Base-by-base conservation (phyloP, 2,888 invertebrate genomes). In the Chrysina gloriosa region DNA sequence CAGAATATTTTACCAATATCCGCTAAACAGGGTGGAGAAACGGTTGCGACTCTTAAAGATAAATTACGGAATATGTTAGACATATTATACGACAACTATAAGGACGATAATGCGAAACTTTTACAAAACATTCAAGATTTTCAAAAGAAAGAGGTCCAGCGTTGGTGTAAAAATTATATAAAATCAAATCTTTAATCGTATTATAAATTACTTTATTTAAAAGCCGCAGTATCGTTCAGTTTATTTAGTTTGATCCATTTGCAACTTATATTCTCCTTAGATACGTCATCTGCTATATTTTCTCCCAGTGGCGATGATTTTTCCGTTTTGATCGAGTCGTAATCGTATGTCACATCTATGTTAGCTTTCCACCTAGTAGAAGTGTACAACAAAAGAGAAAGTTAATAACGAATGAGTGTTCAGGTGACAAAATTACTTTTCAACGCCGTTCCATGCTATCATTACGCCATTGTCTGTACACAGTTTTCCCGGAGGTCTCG, bases 381-480 rank as follows among this genome's bases (percentile, higher is more conserved):
- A n/a, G n/a, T n/a, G n/a, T n/a, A n/a, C n/a, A n/a, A n/a, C n/a
- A n/a, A n/a, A n/a, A 34, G 11, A 6, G 25, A 29, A 48, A 48
- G 3, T 16, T 25, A 5, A 14, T 39, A 1, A n/a, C 4, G 14
- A 7, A 31, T 34, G 0, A 36, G n/a, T 36, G 31, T 21, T 61
- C 5, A 61, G n/a, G 19, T 9, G n/a, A 25, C 3, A 48, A 29
- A 63, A 23, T 75, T 89, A 86, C 82, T 89, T 92, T 84, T 98
- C 97, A 61, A 96, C 85, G 5, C 96, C 98, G 86, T 97, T 97
- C 97, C 98, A 98, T 14, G 98, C 98, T 76, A 99, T 95, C 99
- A 99, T 99, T 29, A 97, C 89, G 4, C 98, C 99, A 87, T 99
- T 99, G 82, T 99, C 99, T 0, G 96, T 97, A 81, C 99, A 99